Evolutionary conservation across 1,140 invertebrate species (phyloP), one percentile per base, ranked within the genome.

Genomic region (Brachionus angularis): DNA sequence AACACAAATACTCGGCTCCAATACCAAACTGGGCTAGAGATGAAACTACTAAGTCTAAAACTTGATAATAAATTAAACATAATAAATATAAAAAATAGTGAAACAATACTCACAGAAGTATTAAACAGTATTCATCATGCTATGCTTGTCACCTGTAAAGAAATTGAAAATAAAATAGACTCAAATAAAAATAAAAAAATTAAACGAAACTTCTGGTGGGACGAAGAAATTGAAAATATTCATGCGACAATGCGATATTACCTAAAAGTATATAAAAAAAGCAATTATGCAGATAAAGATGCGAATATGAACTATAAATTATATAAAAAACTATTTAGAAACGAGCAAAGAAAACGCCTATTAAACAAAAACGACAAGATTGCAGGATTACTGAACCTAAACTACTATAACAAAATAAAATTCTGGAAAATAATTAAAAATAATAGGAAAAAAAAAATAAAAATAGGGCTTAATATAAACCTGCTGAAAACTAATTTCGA

Each of bases 371-470:
- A 47, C 47, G 47, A 49, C 25, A 49, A 49, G 47, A 49, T 23
- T 49, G 47, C 47, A 49, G 25, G 25, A 49, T 49, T 23, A 16
- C 47, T 49, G 21, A 49, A 49, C 25, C 25, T 49, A 10, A 49
- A 16, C 18, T 49, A 49, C 4, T 23, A 49, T 10, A 21, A 49
- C 25, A 49, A 49, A 49, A 49, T 23, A 23, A 49, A 4, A 49
- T 49, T 49, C 25, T 49, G 47, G 47, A 49, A 49, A 49, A 23
- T 49, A 12, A 49, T 49, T 49, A 49, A 49, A 49, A 49, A 49
- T 23, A 49, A 23, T 23, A 49, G 47, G 25, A 49, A 49, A 49
- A 49, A 49, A 49, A 49, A 49, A 4, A 49, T 16, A 16, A 49
- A 21, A 49, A 49, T 49, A 23, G 16, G 25, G 12, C 47, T 49